phyloP scores from a whole-genome alignment of 2,797 vertebrate species.

The Diplodus puntazzo region DNA sequence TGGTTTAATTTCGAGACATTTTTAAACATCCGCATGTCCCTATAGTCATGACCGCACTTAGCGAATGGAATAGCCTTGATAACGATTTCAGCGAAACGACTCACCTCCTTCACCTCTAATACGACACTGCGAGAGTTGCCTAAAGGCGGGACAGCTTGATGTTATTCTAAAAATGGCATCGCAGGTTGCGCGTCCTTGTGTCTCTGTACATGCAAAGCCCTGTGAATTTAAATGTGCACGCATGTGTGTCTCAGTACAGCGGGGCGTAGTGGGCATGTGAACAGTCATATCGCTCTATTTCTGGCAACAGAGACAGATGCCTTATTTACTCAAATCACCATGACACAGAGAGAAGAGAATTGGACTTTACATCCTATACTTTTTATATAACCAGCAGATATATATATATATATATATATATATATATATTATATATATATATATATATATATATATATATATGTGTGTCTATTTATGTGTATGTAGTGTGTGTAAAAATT shows the following conservation, averaged over 20 bases:
- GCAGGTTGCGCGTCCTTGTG: conserved; percentile 62
- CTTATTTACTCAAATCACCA: conserved; percentile 73
- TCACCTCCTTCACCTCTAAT: conserved; percentile 61
- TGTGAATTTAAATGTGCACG: conserved; percentile 40
- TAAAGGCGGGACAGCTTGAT: conserved; percentile 68
- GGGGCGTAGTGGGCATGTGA: conserved; percentile 33
- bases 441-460: neutral
- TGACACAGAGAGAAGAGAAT: conserved; percentile 55
- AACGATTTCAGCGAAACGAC: conserved; percentile 61
- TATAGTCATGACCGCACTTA: conserved; percentile 46
- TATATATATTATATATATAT: too few relatives aligned
- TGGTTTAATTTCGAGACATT: conserved; percentile 44
- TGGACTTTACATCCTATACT: conserved; percentile 1
- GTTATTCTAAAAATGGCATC: conserved; percentile 69
- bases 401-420: too few relatives aligned
- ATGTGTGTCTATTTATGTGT: too few relatives aligned
- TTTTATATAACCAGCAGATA: neutral
- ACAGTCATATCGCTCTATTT: conserved; percentile 73
- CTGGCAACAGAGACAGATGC: conserved; percentile 73
- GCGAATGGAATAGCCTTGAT: conserved; percentile 39
- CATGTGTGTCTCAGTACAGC: conserved; percentile 38
- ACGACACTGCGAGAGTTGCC: conserved; percentile 50
- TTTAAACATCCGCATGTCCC: conserved; percentile 32
- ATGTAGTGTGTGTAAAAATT: conserved; percentile 35
- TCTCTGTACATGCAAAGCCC: conserved; percentile 28